phyloP scores from a whole-genome alignment of 2,113 vertebrate species.

The Sceloporus tristichus region DNA sequence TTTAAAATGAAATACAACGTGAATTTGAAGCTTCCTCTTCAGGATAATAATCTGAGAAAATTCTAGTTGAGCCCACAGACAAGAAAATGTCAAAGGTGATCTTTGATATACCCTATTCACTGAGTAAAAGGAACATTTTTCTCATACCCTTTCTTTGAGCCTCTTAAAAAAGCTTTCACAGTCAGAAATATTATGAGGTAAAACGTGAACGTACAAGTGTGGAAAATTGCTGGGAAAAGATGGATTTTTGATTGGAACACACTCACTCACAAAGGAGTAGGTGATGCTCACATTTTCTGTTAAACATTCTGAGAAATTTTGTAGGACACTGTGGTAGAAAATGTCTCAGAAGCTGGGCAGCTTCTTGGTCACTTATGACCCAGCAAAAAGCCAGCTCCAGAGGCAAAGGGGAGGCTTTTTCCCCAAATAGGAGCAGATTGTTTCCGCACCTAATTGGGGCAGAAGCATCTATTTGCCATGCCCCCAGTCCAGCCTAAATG shows the following conservation, averaged over 20 bases:
- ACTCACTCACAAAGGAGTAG: too few relatives aligned
- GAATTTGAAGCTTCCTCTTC: neutral
- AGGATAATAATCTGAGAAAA: neutral
- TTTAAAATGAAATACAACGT: neutral
- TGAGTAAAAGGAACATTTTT: neutral
- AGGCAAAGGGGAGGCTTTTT: too few relatives aligned
- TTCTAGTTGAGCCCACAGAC: neutral
- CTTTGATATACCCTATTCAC: neutral
- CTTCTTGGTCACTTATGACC: too few relatives aligned
- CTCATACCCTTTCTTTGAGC: neutral
- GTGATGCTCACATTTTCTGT: too few relatives aligned
- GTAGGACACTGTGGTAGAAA: too few relatives aligned
- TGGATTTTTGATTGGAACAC: neutral
- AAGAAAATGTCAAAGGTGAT: neutral
- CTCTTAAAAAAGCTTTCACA: neutral
- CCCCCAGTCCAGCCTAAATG: too few relatives aligned
- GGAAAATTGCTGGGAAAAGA: neutral
- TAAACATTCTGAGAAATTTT: too few relatives aligned
- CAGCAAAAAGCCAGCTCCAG: too few relatives aligned
- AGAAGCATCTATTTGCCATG: too few relatives aligned
- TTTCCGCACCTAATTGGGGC: too few relatives aligned
- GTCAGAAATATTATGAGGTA: neutral
- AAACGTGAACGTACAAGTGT: neutral
- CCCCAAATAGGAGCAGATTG: too few relatives aligned
- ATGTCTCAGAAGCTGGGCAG: too few relatives aligned